Base-by-base conservation (phyloP, 2,797 vertebrate genomes). In the Buceros bicornis region DNA sequence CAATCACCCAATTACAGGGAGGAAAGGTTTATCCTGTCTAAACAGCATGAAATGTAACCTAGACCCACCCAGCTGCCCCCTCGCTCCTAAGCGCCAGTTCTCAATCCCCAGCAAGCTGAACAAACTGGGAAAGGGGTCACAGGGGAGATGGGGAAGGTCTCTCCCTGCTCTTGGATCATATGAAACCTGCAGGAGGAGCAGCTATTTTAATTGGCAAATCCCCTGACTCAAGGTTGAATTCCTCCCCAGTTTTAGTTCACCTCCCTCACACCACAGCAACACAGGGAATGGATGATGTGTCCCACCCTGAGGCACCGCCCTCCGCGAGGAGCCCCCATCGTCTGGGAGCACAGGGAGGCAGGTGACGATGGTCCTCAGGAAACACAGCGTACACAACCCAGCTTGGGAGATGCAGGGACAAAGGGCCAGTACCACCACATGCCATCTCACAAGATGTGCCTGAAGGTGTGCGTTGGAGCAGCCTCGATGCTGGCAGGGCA, bases 1-100 rank as follows among this genome's bases (percentile, higher is more conserved):
- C 94, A 95, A 76, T 94, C 97, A 93, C 91, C 93, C 96, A 97
- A 94, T 97, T 97, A 97, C 51, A 40, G 84, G 72, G 70, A 97
- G 84, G 95, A 98, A 98, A 98, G 93, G 85, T 80, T 97, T 97
- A 98, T 95, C 90, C 95, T 98, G 83, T 98, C 91, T 72, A 98
- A 97, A 98, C 96, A 98, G 95, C 95, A 81, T 6, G 8, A 97
- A 93, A 93, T 87, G 92, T 97, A 97, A 97, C 89, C 58, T 95
- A 97, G 96, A 90, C 77, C 82, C 79, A 90, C 77, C 82, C 79
- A 84, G 95, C 94, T 89, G 81, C 45, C 82, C 77, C 28, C 11
- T 79, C 18, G 2, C 73, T 95, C 86, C 74, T 14, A 62, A 96
- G 91, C 81, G 80, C 84, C 91, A 93, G 83, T 88, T 95, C 95